Conservation (phyloP, 2,888 invertebrate genomes). For the Lasioglossum calceatum region DNA sequence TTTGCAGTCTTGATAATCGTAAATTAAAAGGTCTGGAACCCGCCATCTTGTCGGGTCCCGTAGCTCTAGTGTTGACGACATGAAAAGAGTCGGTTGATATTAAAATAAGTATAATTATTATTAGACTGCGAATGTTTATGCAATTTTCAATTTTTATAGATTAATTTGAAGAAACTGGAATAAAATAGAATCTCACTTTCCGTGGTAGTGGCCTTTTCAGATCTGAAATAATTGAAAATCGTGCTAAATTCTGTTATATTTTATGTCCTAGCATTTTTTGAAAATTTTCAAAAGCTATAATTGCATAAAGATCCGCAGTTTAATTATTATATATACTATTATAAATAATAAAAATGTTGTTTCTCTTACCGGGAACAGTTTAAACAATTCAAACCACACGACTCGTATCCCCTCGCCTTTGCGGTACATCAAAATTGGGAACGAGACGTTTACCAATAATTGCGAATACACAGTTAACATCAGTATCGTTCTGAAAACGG, state of each 20-base stretch:
- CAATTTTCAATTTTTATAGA: too few relatives aligned
- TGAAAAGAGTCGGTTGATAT: neutral
- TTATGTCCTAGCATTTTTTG: too few relatives aligned
- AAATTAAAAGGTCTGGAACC: neutral
- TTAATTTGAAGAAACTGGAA: too few relatives aligned
- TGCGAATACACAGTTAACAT: slow-evolving; percentile 93
- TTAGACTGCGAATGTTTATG: too few relatives aligned
- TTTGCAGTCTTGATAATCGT: neutral
- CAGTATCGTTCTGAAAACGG: slow-evolving; percentile 88
- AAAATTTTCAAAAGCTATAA: too few relatives aligned
- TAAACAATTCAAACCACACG: slow-evolving; percentile 90
- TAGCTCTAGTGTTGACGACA: neutral
- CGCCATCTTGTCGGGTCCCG: too few relatives aligned
- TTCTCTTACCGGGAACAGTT: slow-evolving; percentile 90
- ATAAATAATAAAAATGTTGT: too few relatives aligned
- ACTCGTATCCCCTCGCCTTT: slow-evolving; percentile 86
- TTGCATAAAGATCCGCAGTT: too few relatives aligned
- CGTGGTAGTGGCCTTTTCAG: too few relatives aligned
- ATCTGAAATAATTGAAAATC: too few relatives aligned
- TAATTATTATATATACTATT: neutral
- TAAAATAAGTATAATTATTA: neutral
- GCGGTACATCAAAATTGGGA: slow-evolving; percentile 87
- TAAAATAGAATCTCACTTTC: too few relatives aligned
- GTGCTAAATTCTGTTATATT: too few relatives aligned
- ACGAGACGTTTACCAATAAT: slow-evolving; percentile 88